These are phyloP conservation scores for Macrosiphum euphorbiae DNA, from an alignment of 2,888 invertebrate species.

Conservation along the genomic window DNA sequence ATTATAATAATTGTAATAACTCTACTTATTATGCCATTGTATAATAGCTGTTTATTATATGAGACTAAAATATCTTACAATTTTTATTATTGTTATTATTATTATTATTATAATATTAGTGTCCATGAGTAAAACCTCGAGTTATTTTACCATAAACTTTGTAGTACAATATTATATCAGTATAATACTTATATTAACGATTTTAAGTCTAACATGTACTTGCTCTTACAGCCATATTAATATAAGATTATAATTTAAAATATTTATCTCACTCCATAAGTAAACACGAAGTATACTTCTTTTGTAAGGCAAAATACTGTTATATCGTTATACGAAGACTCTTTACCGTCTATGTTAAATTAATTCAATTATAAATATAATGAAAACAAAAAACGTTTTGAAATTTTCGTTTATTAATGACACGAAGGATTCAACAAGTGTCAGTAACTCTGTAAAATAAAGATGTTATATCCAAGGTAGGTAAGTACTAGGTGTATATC, in stretches of 20 bases:
- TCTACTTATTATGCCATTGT: neutral
- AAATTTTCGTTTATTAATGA: neutral
- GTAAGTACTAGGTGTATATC: neutral
- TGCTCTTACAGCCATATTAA: neutral
- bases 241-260: neutral
- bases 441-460: neutral
- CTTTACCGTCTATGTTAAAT: too few relatives aligned
- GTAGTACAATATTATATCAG: neutral
- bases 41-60: neutral
- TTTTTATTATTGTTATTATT: neutral
- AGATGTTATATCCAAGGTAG: too few relatives aligned
- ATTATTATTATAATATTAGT: neutral
- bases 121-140: neutral
- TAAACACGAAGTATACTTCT: neutral
- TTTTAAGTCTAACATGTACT: neutral
- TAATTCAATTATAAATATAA: neutral
- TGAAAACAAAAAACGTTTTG: neutral
- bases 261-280: neutral
- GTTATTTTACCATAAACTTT: neutral
- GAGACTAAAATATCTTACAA: neutral
- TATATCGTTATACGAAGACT: neutral
- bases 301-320: neutral
- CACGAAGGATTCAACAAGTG: neutral
- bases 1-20: neutral
- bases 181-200: neutral